Base-by-base conservation (phyloP, 1,140 invertebrate genomes). In the Oscheius sp. region DNA sequence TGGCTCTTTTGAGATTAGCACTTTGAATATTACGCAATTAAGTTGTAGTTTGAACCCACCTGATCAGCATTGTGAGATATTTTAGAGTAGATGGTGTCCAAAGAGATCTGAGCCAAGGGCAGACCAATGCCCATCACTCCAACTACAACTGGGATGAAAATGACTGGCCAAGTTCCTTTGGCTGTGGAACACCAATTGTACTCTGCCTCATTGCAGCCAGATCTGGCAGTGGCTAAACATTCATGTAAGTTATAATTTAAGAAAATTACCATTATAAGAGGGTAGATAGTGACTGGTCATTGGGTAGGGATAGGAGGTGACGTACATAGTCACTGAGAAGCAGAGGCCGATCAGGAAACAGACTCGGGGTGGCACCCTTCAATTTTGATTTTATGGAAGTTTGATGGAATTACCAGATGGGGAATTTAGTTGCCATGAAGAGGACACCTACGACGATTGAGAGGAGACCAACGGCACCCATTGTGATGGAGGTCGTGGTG, bases 391-490 rank as follows among this genome's bases (percentile, higher is more conserved):
- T 42, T 42, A 55, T 2, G 32, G 1, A n/a, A 26, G n/a, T 15
- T 4, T 3, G n/a, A 55, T 10, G 31, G 0, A 35, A 42, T 32
- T 34, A 67, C 67, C 52, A 58, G 45, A 55, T 68, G 38, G 49
- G 28, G 2, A 68, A 38, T 61, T 68, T 68, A 20, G 49, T 58
- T 13, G 55, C 52, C 52, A 68, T 68, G 35, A 68, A 68, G 28
- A 49, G 52, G 52, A 49, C 67, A 13, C 36, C 55, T 2, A 68
- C 67, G 45, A 68, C 38, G 32, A 68, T 68, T 26, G 67, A 68
- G 4, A 68, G 67, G 3, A 68, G 36, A 58, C 67, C 67, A 10
- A 55, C 52, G 15, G 49, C 67, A 15, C 67, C 67, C 67, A 68
- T 68, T 3, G 55, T 49, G 35, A 68, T 58, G 3, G 67, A 68